Base-by-base conservation (phyloP, 2,113 vertebrate genomes). In the Natator depressus region DNA sequence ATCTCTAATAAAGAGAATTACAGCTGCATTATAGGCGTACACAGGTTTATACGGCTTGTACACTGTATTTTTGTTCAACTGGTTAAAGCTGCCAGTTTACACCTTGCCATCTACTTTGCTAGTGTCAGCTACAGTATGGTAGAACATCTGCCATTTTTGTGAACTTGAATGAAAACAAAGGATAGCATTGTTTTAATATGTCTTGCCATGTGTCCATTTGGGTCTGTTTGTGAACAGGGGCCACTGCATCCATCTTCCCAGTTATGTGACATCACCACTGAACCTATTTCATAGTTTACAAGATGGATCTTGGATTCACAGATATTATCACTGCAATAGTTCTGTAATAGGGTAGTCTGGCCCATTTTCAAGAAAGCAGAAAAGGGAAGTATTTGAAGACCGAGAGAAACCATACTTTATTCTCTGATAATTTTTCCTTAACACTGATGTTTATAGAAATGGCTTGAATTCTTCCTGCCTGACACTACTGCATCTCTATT, bases 231-330 rank as follows among this genome's bases (percentile, higher is more conserved):
- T 27, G 14, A 62, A 6, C 14, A 86, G 20, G 8, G 76, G 10
- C 55, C 79, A 16, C 53, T 53, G 84, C 82, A 54, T 75, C 79
- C 87, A 82, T 86, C 91, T 95, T 91, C 13, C 82, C 83, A 92
- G 0, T 0, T 89, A 92, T 53, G 85, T 72, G 85, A 1, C 3
- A 0, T 35, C 59, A 31, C 29, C 79, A 49, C 25, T 49, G 79
- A 89, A 89, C 80, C 49, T 8, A 47, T 54, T 84, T 53, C 16
- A 75, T 31, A 0, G 0, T 75, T 75, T 25, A 1, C 55, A 12
- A 92, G 89, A 84, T 78, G 53, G 47, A 29, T 83, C 6, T 1
- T 59, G 69, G 80, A 55, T 35, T 7, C 53, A 76, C 53, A n/a
- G 0, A 49, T 22, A 35, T 10, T 83, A 62, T 35, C 6, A 7